phyloP scores from a whole-genome alignment of 2,113 vertebrate genomes.

The Saguinus midas region DNA sequence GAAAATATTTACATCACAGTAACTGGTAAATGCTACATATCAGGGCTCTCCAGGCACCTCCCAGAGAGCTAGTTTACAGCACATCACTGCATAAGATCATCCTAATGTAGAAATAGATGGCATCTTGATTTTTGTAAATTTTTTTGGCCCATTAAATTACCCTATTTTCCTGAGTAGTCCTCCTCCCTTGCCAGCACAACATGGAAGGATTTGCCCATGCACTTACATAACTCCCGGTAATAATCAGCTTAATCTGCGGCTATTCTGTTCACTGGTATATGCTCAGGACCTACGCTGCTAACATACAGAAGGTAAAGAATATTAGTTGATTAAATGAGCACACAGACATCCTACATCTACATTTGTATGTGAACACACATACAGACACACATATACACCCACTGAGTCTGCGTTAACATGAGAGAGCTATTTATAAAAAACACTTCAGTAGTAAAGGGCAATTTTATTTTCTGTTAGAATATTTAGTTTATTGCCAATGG shows the following conservation, averaged over 20 bases:
- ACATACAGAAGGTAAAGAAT: background rate
- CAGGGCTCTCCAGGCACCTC: background rate
- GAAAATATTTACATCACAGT: background rate
- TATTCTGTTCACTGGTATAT: background rate
- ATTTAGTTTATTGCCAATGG: background rate
- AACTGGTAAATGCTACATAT: background rate
- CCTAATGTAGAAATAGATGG: background rate
- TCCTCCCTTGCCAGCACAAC: background rate
- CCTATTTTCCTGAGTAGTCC: background rate
- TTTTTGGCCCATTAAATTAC: too few relatives aligned
- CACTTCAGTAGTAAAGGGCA: background rate
- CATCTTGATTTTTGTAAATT: background rate
- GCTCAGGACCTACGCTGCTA: background rate
- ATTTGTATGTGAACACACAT: accelerated
- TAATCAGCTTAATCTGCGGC: background rate
- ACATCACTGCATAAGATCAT: background rate
- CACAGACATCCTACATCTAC: background rate
- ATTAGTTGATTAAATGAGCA: background rate
- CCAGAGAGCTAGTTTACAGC: background rate
- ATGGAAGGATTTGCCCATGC: background rate
- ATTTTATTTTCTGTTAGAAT: background rate
- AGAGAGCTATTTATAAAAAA: background rate
- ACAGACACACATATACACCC: background rate
- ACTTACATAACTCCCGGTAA: too few relatives aligned
- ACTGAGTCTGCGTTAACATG: background rate